Percentiles rank a stretch among this genome's conserved stretches.
phyloP scores from a whole-genome alignment of 2,888 invertebrate species.

The Mechanitis mazaeus region DNA sequence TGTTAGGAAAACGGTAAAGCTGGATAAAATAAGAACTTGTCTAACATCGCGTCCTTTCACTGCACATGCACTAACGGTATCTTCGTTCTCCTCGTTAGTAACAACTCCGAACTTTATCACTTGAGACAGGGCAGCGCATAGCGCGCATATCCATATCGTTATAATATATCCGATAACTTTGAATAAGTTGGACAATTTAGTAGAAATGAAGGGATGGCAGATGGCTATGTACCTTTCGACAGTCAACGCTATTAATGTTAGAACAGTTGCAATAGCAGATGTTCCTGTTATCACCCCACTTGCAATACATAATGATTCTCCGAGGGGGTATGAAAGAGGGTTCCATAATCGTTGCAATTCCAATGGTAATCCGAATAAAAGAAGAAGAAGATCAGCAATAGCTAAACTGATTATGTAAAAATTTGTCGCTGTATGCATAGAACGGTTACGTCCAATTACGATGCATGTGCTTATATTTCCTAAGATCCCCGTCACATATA shows the following conservation, averaged over 20 bases:
- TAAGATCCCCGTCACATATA: constrained; percentile 83
- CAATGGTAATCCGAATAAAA: constrained; percentile 86
- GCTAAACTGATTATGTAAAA: constrained; percentile 89
- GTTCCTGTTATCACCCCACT: constrained; percentile 89
- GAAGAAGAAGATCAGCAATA: constrained; percentile 83
- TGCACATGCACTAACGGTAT: constrained; percentile 73
- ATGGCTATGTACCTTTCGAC: constrained; percentile 92
- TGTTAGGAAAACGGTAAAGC: constrained; percentile 88
- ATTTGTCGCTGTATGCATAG: constrained; percentile 91
- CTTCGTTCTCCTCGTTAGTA: constrained; percentile 60
- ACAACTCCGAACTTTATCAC: constrained; percentile 88
- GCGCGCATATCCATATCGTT: constrained; percentile 86
- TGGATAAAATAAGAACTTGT: constrained; percentile 88
- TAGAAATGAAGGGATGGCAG: constrained; percentile 88
- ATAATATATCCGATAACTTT: constrained; percentile 85
- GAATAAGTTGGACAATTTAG: constrained; percentile 89
- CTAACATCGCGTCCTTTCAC: constrained; percentile 77
- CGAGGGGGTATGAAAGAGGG: constrained; percentile 83
- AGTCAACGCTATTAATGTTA: constrained; percentile 92
- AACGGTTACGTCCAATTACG: constrained; percentile 84
- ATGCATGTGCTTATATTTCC: constrained; percentile 88
- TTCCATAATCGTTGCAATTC: constrained; percentile 87
- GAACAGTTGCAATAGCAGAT: constrained; percentile 89
- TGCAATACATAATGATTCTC: constrained; percentile 85
- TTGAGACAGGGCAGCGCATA: constrained; percentile 85